Base-by-base conservation (phyloP, 1,140 invertebrate genomes). In the Phortica variegata region DNA sequence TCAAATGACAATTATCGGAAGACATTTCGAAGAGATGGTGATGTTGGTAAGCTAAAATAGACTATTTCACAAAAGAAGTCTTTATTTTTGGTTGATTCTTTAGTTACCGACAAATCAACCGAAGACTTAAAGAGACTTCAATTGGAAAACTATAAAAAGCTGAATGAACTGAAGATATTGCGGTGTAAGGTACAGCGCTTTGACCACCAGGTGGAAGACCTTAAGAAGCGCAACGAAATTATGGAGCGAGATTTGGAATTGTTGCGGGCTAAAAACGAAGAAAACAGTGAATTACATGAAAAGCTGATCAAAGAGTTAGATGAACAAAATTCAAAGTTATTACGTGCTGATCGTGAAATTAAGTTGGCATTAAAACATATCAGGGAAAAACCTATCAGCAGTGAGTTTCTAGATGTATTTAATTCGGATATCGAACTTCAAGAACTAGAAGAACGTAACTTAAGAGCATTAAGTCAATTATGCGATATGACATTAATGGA, bases 1-100 rank as follows among this genome's bases (percentile, higher is more conserved):
- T 82, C 84, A 3, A 87, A 87, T 54, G 79, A 79, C 16, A 80
- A 80, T 13, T 86, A 80, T 47, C 84, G 81, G 47, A 75, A 76
- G 31, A 83, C 77, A 56, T 65, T 85, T 3, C 56, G 52, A 31
- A 47, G 36, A 12, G 20, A 43, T 29, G 38, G 29, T 31, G 29
- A 31, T 31, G 12, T 31, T 31, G 7, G 12, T 31, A 31, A 31
- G 29, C 29, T 8, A 31, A 31, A 8, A 31, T 31, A 31, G 7
- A 12, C 7, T 31, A 31, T 31, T 7, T 31, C 12, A 8, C 33
- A 10, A 15, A 59, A 63, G 1, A 13, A 62, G n/a, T 60, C 80
- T 2, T 6, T 37, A 13, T 43, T 26, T 15, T 20, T 16, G 3
- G 5, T 7, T 9, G 3, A 6, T 36, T 31, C 21, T 26, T 16